phyloP scores from a whole-genome alignment of 53 echinoderm and acorn worm genomes.

The Temnopleurus reevesii region DNA sequence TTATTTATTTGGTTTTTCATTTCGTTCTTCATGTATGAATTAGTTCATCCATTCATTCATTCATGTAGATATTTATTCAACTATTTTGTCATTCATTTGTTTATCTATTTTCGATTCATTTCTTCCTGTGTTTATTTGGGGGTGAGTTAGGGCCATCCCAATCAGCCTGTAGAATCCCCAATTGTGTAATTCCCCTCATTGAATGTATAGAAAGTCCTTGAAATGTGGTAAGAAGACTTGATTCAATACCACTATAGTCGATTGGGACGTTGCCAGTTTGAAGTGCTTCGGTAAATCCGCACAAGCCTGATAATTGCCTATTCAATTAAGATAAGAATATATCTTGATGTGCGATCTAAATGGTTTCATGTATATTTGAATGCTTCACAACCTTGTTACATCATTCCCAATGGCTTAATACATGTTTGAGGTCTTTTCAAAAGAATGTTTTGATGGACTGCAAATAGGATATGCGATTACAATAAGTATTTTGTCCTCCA shows the following conservation, averaged over 20 bases:
- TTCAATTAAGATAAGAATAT: constrained; percentile 5
- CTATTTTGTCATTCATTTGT: neutral
- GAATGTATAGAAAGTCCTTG: neutral
- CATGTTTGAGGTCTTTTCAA: neutral
- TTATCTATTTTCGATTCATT: neutral
- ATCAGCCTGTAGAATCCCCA: neutral
- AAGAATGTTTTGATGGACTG: neutral
- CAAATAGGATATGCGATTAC: too few species aligned
- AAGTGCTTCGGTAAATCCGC: neutral
- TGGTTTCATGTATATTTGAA: neutral
- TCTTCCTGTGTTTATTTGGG: neutral
- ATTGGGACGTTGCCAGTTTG: neutral
- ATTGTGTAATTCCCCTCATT: neutral
- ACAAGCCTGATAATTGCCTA: neutral
- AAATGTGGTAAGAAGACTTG: neutral
- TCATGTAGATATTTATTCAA: too few species aligned
- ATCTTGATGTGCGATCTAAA: constrained; percentile 7
- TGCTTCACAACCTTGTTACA: neutral
- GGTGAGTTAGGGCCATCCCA: neutral
- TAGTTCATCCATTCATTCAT: too few species aligned
- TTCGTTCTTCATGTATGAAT: too few species aligned
- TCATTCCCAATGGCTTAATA: too few species aligned
- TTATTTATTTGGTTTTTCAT: too few species aligned
- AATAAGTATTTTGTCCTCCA: neutral
- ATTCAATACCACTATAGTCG: neutral